These are phyloP conservation scores for Lasioglossum baleicum DNA, from an alignment of 1,140 invertebrate species.

Conservation along the genomic window DNA sequence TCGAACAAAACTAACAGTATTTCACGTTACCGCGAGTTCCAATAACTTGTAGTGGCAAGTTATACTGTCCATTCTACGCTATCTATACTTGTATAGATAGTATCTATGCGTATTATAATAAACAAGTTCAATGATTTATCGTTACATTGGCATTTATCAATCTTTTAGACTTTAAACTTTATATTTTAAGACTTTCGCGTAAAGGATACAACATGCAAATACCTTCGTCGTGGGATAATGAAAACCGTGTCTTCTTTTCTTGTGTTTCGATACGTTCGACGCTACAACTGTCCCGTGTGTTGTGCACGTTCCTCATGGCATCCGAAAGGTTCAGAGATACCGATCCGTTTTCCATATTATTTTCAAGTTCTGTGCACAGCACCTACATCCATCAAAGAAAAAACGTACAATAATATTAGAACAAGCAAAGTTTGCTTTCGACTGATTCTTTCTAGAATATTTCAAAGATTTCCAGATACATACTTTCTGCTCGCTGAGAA, in stretches of 20 bases:
- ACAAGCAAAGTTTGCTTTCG: not conserved
- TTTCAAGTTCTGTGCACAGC: constrained; percentile 77
- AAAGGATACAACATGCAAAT: not conserved
- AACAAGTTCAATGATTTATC: too few relatives aligned
- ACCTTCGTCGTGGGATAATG: constrained; percentile 93
- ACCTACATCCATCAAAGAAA: constrained; percentile 63
- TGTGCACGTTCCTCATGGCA: constrained; percentile 70
- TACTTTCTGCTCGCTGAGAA: constrained; percentile 88
- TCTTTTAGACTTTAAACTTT: too few relatives aligned
- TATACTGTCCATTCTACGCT: too few relatives aligned
- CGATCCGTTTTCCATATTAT: constrained; percentile 65
- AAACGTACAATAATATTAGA: not conserved
- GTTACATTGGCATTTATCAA: too few relatives aligned
- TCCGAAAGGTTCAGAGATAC: constrained; percentile 70
- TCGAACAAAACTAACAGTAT: constrained; percentile 73
- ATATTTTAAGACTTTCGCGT: too few relatives aligned
- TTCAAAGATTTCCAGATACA: not conserved
- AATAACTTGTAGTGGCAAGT: not conserved
- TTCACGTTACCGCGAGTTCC: constrained; percentile 21
- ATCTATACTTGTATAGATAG: too few relatives aligned
- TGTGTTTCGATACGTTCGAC: constrained; percentile 79
- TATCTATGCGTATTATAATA: too few relatives aligned
- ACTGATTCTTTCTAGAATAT: too few relatives aligned
- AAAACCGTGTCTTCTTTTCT: constrained; percentile 86
- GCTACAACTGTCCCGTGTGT: constrained; percentile 67